Percentiles rank a stretch among this genome's conserved stretches.
These are phyloP conservation scores for Taphrorychus bicolor DNA, from an alignment of 2,888 invertebrate species.

Conservation along the genomic window DNA sequence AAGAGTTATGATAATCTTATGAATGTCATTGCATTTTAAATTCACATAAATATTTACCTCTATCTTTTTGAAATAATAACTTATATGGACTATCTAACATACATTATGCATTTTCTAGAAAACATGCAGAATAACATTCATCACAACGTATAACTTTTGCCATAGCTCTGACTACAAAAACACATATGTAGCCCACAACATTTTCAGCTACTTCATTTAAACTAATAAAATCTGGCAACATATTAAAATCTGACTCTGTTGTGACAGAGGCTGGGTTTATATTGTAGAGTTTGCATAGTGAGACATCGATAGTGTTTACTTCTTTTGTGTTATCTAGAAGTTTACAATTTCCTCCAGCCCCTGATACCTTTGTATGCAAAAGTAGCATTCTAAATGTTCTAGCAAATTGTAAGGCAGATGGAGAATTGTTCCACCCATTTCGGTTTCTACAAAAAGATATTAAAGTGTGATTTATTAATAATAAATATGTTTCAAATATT, in stretches of 20 bases:
- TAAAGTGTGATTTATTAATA: background rate
- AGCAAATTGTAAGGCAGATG: conserved; percentile 23
- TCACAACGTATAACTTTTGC: conserved; percentile 5
- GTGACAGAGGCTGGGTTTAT: background rate
- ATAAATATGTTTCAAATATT: background rate
- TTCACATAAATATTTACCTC: conserved; percentile 13
- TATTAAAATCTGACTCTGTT: conserved; percentile 4
- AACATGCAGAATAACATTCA: conserved; percentile 2
- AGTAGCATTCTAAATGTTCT: conserved; percentile 13
- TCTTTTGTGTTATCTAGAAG: conserved; percentile 20
- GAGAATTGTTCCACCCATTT: conserved; percentile 36
- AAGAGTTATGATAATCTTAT: too few relatives aligned
- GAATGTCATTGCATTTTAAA: too few relatives aligned
- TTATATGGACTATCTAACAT: background rate
- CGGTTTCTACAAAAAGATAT: conserved; percentile 11
- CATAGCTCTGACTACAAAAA: conserved; percentile 24
- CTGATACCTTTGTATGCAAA: conserved; percentile 5
- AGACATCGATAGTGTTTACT: conserved; percentile 6
- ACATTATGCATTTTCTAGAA: background rate
- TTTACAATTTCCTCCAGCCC: conserved; percentile 25
- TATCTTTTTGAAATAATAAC: conserved; percentile 3
- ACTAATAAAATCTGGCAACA: conserved; percentile 6
- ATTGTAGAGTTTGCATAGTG: conserved; percentile 4
- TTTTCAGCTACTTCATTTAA: conserved; percentile 15
- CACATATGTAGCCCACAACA: conserved; percentile 29